A percentile compares a stretch with the other conserved stretches of the same genome.
These are phyloP conservation scores for Dendrocincla tyrannina DNA, from an alignment of 2,797 vertebrate species.

Conservation along the genomic window DNA sequence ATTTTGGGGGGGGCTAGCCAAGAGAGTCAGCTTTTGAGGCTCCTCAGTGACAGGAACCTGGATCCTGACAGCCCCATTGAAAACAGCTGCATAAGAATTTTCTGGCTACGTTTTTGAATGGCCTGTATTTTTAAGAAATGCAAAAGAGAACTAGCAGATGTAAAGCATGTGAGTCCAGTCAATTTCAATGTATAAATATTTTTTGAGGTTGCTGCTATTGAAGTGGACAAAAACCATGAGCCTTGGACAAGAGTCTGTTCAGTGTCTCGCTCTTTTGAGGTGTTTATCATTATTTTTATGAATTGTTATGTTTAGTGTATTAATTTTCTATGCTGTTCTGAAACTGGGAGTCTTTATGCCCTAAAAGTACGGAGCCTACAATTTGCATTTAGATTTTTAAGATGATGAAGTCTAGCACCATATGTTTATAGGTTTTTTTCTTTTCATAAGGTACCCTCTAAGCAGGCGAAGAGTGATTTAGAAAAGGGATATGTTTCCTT, in stretches of 20 bases:
- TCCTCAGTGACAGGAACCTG: background rate
- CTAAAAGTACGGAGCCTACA: background rate
- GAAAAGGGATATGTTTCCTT: background rate
- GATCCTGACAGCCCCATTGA: background rate
- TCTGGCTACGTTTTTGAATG: background rate
- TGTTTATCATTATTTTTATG: background rate
- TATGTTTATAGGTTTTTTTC: background rate
- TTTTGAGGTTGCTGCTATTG: background rate
- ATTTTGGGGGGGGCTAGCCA: background rate
- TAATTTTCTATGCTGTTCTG: background rate
- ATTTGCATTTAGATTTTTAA: slow-evolving; percentile 44
- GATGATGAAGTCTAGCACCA: slow-evolving; percentile 30
- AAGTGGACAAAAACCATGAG: background rate
- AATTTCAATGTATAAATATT: background rate
- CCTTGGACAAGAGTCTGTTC: background rate
- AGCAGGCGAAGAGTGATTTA: slow-evolving; percentile 12
- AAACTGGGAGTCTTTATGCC: background rate
- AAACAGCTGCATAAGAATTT: background rate
- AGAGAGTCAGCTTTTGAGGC: background rate
- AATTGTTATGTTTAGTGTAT: background rate
- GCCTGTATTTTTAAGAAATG: background rate
- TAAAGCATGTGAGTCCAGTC: background rate
- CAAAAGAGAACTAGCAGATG: background rate
- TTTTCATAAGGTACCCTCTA: slow-evolving; percentile 22
- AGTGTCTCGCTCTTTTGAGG: background rate